Conservation (phyloP, 2,888 invertebrate species). For the Lasioglossum malachurum region DNA sequence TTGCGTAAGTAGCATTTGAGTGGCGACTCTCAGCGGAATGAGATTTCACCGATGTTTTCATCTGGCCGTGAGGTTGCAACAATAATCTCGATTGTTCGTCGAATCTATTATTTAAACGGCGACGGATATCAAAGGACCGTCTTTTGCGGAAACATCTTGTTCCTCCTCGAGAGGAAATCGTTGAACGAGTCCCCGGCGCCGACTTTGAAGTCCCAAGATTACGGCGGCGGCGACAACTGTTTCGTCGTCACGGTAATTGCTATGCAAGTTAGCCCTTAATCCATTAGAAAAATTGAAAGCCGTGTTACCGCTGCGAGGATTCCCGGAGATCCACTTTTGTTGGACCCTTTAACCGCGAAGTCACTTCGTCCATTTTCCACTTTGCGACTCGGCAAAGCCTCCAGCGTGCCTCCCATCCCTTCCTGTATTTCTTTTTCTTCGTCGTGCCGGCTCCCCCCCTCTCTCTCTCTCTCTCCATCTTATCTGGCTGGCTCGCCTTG, state of each 20-base stretch:
- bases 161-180: conserved; percentile 1
- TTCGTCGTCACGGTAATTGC: conserved; percentile 34
- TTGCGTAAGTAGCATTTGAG: background rate
- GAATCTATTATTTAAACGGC: background rate
- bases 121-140: background rate
- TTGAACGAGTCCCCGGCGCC: background rate
- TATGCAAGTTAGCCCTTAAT: conserved; percentile 36
- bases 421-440: conserved; percentile 52
- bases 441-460: background rate
- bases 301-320: conserved; percentile 21
- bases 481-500: conserved; percentile 54
- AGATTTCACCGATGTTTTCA: background rate
- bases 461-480: conserved; percentile 28
- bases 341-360: conserved; percentile 58
- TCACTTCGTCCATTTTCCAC: conserved; percentile 70
- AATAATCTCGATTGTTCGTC: background rate
- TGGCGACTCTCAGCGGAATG: background rate
- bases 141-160: conserved; percentile 6
- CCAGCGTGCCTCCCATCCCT: conserved; percentile 38
- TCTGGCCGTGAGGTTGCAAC: background rate
- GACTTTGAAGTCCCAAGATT: conserved; percentile 15
- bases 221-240: conserved; percentile 10
- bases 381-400: conserved; percentile 60
- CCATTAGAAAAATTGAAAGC: conserved; percentile 57
- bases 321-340: conserved; percentile 53